Percentiles rank a stretch among this genome's conserved stretches.
phyloP scores from a whole-genome alignment of 2,797 vertebrate species.

The Kryptolebias ocellatus region DNA sequence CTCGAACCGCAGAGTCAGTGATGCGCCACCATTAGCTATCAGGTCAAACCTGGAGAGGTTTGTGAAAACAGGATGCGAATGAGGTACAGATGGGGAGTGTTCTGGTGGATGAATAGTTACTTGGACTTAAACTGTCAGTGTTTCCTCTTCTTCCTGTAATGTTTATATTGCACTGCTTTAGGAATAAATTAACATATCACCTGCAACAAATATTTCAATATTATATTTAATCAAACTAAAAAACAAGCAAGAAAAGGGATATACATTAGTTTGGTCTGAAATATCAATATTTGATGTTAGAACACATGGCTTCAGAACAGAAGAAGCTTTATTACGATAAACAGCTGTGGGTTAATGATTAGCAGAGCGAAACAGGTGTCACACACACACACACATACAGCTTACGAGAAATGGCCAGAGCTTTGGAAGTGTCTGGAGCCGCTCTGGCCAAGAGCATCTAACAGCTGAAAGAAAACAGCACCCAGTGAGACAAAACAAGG shows the following conservation, averaged over 20 bases:
- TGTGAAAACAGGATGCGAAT: constrained; percentile 73
- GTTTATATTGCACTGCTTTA: constrained; percentile 43
- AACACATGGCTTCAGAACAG: constrained; percentile 6
- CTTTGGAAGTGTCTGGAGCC: constrained; percentile 20
- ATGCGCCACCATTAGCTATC: constrained; percentile 95
- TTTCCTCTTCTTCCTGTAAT: constrained; percentile 35
- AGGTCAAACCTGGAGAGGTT: constrained; percentile 93
- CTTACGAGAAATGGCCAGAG: constrained; percentile 23
- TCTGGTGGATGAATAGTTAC: constrained; percentile 53
- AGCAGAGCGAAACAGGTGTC: constrained; percentile 18
- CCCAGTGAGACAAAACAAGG: constrained; percentile 41
- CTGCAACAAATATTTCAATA: constrained; percentile 53
- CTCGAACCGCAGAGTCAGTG: constrained; percentile 94
- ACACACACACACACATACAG: not conserved
- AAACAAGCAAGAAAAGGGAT: constrained; percentile 13
- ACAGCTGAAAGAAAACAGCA: constrained; percentile 43
- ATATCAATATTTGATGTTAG: constrained; percentile 40
- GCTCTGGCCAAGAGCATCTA: constrained; percentile 10
- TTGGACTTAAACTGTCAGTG: constrained; percentile 42
- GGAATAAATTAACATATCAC: constrained; percentile 41
- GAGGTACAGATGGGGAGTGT: constrained; percentile 64
- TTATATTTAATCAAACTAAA: constrained; percentile 20
- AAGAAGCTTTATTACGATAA: constrained; percentile 21
- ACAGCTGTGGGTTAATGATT: constrained; percentile 35
- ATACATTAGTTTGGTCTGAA: constrained; percentile 38